Conservation (phyloP, 2,797 vertebrate species). For the Gastrophryne carolinensis region DNA sequence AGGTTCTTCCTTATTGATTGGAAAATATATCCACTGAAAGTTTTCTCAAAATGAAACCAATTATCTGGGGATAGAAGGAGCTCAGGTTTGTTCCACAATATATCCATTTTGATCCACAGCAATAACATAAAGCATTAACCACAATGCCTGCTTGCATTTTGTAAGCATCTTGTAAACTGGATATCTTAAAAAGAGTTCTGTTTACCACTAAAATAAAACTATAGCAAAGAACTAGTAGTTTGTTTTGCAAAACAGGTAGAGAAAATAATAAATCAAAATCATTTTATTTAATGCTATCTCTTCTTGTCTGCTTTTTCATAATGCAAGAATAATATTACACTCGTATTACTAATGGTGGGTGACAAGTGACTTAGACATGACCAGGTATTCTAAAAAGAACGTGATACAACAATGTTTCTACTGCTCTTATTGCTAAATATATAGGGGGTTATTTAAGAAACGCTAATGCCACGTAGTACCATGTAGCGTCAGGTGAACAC, state of each 20-base stretch:
- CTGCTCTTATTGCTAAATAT: too few species aligned
- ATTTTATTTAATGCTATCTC: not conserved
- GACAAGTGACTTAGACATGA: too few species aligned
- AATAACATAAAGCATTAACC: slow-evolving; percentile 39
- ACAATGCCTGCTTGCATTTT: slow-evolving; percentile 20
- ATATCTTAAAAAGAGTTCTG: slow-evolving; percentile 3
- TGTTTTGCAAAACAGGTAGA: too few species aligned
- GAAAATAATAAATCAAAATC: not conserved
- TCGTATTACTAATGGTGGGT: too few species aligned
- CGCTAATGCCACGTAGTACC: too few species aligned
- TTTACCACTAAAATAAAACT: not conserved
- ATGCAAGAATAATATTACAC: too few species aligned
- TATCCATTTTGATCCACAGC: slow-evolving; percentile 32
- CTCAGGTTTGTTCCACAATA: slow-evolving; percentile 29
- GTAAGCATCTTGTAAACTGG: not conserved
- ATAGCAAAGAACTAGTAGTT: too few species aligned
- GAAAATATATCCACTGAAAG: slow-evolving; percentile 22
- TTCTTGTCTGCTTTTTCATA: too few species aligned
- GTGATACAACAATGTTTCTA: too few species aligned
- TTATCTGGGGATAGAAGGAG: slow-evolving; percentile 35
- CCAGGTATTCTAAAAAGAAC: too few species aligned
- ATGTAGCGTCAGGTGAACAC: too few species aligned
- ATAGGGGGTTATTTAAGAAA: too few species aligned
- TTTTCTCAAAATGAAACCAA: slow-evolving; percentile 26
- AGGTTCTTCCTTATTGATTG: slow-evolving; percentile 30